Percentiles rank a stretch among this genome's conserved stretches.
These are phyloP conservation scores for Helicoverpa zea DNA, from an alignment of 1,140 invertebrate species.

Conservation along the genomic window DNA sequence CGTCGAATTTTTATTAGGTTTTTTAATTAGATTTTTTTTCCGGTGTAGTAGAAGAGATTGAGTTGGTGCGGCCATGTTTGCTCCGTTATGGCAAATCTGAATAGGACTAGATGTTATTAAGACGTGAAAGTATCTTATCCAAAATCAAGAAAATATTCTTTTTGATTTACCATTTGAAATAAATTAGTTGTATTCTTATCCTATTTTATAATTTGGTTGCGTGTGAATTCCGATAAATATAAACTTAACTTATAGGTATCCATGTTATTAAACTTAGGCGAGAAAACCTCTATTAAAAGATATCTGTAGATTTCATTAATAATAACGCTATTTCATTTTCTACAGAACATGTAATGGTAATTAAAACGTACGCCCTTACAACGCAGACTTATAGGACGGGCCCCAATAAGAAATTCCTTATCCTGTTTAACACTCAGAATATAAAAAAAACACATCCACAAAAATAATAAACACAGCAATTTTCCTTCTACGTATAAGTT, in stretches of 20 bases:
- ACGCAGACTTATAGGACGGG: not conserved
- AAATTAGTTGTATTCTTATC: no score
- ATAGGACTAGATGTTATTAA: no score
- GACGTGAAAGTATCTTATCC: no score
- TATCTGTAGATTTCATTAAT: no score
- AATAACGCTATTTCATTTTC: not conserved
- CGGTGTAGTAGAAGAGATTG: not conserved
- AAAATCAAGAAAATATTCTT: no score
- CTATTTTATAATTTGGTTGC: no score
- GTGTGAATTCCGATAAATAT: no score
- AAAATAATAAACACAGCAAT: constrained; percentile 57
- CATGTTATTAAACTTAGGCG: no score
- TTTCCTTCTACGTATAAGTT: constrained; percentile 70
- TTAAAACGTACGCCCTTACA: not conserved
- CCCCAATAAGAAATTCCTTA: constrained; percentile 16
- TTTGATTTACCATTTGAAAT: no score
- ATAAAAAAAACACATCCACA: constrained; percentile 54
- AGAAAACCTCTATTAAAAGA: no score
- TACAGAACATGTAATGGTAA: not conserved
- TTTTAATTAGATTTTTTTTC: constrained; percentile 49
- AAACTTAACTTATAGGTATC: no score
- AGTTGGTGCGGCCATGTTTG: not conserved
- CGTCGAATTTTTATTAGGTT: constrained; percentile 47
- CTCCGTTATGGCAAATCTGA: not conserved
- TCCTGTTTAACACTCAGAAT: constrained; percentile 35